Evolutionary conservation across 2,797 vertebrate genomes (phyloP).

Genomic region (Rhinella marina): DNA sequence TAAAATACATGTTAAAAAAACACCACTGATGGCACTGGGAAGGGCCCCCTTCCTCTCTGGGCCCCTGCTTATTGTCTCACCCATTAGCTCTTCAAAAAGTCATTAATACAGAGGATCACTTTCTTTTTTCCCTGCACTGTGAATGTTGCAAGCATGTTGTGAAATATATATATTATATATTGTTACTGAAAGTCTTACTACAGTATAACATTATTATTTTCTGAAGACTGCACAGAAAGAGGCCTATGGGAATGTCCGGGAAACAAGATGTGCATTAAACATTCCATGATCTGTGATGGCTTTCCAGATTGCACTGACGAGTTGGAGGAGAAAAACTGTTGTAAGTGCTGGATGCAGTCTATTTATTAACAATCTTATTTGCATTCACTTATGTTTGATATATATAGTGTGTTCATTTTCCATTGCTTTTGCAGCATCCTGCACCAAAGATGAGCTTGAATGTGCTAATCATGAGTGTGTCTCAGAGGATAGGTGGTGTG

Average conservation of each 20-base stretch:
- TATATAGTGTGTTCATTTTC: background rate
- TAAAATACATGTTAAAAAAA: too few relatives aligned
- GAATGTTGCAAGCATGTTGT: too few relatives aligned
- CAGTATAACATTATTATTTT: constrained; percentile 63
- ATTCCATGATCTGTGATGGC: constrained; percentile 90
- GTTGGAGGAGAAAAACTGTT: constrained; percentile 91
- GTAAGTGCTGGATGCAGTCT: constrained; percentile 74
- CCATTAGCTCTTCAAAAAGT: too few relatives aligned
- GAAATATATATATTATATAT: background rate
- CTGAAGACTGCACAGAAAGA: constrained; percentile 87
- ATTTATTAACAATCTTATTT: background rate
- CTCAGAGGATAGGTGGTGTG: constrained; percentile 86
- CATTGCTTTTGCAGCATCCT: constrained; percentile 75
- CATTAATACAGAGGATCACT: too few relatives aligned
- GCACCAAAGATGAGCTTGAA: constrained; percentile 82
- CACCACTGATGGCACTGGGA: too few relatives aligned
- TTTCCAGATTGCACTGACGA: constrained; percentile 91
- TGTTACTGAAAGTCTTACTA: background rate
- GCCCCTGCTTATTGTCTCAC: too few relatives aligned
- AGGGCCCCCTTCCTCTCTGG: too few relatives aligned
- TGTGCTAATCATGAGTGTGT: constrained; percentile 91
- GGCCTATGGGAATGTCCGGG: constrained; percentile 91
- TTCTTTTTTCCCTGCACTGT: too few relatives aligned
- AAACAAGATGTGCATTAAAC: constrained; percentile 84
- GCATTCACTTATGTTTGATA: background rate